These are phyloP conservation scores for Drosophila kepulauana DNA, from an alignment of 1,140 invertebrate species.

Conservation along the genomic window DNA sequence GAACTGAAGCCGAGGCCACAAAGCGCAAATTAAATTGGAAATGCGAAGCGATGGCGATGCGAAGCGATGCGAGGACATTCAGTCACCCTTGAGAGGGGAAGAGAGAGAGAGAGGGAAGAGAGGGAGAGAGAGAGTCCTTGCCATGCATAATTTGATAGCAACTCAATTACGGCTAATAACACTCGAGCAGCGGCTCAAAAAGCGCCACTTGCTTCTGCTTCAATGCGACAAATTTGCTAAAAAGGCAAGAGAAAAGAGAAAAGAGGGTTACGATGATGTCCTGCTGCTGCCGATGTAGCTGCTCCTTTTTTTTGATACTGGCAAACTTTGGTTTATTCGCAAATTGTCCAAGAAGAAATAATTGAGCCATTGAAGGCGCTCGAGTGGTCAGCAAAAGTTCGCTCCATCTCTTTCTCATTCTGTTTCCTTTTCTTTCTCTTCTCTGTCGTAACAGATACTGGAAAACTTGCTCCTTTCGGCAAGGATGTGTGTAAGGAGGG, in stretches of 20 bases:
- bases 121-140: conserved; percentile 6
- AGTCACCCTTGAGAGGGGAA: neutral
- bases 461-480: conserved; percentile 70
- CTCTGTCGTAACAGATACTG: conserved; percentile 55
- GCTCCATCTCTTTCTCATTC: neutral
- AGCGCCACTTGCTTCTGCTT: conserved; percentile 19
- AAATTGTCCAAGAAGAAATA: conserved; percentile 62
- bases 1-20: conserved; percentile 59
- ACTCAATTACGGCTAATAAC: conserved; percentile 59
- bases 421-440: conserved; percentile 10
- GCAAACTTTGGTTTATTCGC: conserved; percentile 56
- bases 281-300: neutral
- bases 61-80: neutral
- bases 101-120: neutral
- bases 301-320: conserved; percentile 22
- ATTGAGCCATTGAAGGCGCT: conserved; percentile 81
- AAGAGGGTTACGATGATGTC: conserved; percentile 4
- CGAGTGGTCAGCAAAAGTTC: conserved; percentile 72
- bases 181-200: conserved; percentile 33
- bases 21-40: conserved; percentile 28
- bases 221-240: neutral
- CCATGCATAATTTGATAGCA: conserved; percentile 53
- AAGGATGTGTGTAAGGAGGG: conserved; percentile 20
- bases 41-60: neutral
- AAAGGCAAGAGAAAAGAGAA: neutral